These are phyloP conservation scores for Chorisops tibialis DNA, from an alignment of 2,888 invertebrate species.

Conservation along the genomic window DNA sequence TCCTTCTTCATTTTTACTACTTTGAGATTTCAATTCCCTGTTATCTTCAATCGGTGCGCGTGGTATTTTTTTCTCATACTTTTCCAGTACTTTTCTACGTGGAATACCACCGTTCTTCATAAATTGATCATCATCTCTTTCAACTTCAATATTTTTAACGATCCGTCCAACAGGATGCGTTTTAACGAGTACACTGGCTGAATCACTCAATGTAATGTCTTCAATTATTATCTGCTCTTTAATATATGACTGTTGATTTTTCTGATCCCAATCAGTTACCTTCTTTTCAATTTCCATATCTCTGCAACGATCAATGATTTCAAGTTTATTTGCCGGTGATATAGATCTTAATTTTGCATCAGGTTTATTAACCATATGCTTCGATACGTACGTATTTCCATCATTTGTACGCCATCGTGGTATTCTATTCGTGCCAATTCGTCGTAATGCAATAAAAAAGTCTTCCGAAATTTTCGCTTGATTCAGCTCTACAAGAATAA, in stretches of 20 bases:
- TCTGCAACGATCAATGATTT: not conserved
- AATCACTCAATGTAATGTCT: conserved; percentile 26
- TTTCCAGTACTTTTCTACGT: not conserved
- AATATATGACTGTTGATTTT: conserved; percentile 12
- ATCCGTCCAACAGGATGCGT: too few relatives aligned
- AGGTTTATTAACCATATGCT: not conserved
- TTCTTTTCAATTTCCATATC: conserved; percentile 21
- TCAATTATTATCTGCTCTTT: conserved; percentile 10
- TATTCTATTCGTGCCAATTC: conserved; percentile 24
- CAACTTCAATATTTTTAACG: not conserved
- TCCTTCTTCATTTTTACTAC: too few relatives aligned
- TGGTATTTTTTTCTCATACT: conserved; percentile 16
- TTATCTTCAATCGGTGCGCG: conserved; percentile 12
- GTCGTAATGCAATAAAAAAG: conserved; percentile 17
- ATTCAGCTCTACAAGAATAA: conserved; percentile 24
- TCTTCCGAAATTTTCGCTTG: conserved; percentile 13
- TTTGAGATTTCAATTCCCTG: not conserved
- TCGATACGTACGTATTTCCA: conserved; percentile 12
- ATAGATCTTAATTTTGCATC: not conserved
- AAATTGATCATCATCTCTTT: conserved; percentile 10
- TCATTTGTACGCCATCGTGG: conserved; percentile 27
- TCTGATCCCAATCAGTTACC: conserved; percentile 27
- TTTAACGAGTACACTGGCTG: conserved; percentile 13
- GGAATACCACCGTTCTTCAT: conserved; percentile 6
- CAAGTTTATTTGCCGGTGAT: not conserved